Evolutionary conservation across 2,113 vertebrate species (phyloP), one percentile per base, ranked within the genome.

Genomic region (Columba janthina): DNA sequence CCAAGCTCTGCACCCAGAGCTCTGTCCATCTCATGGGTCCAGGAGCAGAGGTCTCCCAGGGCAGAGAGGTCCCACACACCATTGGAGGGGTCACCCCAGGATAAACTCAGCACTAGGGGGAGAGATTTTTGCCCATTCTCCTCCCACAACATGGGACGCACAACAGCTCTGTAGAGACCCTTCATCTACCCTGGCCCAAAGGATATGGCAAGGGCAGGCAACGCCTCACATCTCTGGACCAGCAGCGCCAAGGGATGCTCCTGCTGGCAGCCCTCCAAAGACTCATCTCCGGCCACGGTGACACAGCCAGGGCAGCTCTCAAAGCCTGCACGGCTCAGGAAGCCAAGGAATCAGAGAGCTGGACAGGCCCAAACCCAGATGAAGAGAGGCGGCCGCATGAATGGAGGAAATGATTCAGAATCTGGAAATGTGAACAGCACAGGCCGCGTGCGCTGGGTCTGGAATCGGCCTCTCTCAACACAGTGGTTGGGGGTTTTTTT

Each of bases 371-470:
- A 89, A 58, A 42, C 36, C 58, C 80, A 95, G 91, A 77, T 57
- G 53, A 75, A 78, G 40, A 73, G 89, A 57, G 76, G 67, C 3
- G 2, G 58, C n/a, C 1, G 0, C 10, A 0, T 12, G 36, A 61
- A 36, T 8, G 71, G 77, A 89, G 89, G 93, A 88, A 94, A 73
- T 91, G 26, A 89, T 96, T 85, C 94, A 96, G 77, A 73, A 79
- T 46, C 84, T 96, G 84, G 94, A 92, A 67, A 74, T 70, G 71
- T 29, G 93, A 91, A 31, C 91, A 93, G 70, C 73, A 34, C 70
- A 78, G 70, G 15, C 89, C 15, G 1, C 4, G 0, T 34, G 62
- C 2, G 1, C 66, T 38, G 46, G 31, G 25, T 53, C 84, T 89
- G 31, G 57, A 57, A 2, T 9, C 53, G 54, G 62, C 87, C 62